Conservation (phyloP, 2,888 invertebrate species). For the Melipona beecheii region DNA sequence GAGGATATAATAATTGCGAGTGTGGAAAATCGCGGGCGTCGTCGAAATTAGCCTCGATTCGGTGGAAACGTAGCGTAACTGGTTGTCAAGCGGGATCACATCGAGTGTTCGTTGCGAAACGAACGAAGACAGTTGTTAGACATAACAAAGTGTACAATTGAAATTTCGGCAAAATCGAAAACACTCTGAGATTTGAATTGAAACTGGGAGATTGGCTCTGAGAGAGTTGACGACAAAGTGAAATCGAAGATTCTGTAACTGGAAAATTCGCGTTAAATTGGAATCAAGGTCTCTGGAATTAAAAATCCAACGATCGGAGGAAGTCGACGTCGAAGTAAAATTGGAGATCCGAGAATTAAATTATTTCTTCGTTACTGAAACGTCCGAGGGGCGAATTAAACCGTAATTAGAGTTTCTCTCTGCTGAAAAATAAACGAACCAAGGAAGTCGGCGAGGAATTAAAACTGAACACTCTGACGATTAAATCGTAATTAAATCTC, state of each 20-base stretch:
- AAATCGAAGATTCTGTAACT: neutral
- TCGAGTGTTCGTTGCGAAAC: neutral
- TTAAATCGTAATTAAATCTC: no score
- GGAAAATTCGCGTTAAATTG: neutral
- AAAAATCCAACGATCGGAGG: neutral
- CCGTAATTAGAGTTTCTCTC: neutral
- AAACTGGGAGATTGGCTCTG: neutral
- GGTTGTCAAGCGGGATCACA: neutral
- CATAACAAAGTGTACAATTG: neutral
- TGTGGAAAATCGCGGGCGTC: neutral
- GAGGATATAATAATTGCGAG: neutral
- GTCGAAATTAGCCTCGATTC: conserved; percentile 2
- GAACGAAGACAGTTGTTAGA: neutral
- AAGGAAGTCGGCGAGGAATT: no score
- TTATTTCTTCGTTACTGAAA: neutral
- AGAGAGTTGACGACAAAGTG: no score
- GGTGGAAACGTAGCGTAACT: neutral
- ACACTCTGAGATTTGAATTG: neutral
- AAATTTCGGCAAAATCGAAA: neutral
- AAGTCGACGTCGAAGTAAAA: neutral
- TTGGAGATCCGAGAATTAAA: neutral
- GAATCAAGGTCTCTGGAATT: neutral
- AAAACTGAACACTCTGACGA: no score
- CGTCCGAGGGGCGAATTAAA: neutral
- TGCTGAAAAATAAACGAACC: neutral